Evolutionary conservation across 2,113 vertebrate genomes (phyloP), one percentile per base, ranked within the genome.

Genomic region (Chelonoidis abingdonii): DNA sequence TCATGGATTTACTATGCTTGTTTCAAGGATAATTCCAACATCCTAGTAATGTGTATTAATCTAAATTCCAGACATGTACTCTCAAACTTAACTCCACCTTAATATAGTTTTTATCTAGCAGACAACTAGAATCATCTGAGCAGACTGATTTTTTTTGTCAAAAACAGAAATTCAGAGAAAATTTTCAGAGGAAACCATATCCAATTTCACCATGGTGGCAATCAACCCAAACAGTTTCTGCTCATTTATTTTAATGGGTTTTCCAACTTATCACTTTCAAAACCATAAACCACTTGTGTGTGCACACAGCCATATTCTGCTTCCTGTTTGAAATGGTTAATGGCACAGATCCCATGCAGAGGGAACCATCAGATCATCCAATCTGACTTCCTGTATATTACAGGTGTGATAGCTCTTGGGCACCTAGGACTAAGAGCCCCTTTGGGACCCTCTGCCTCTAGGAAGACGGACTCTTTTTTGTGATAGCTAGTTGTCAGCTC

Each of bases 81-180:
- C 38, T 89, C 93, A 97, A 80, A 72, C 16, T 92, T 84, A 92
- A n/a, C 78, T 91, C 38, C 79, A 91, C 93, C 92, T 95, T 50
- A 88, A 92, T 80, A 81, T 86, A 92, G 75, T 6, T 89, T 89
- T 88, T 72, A 95, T 86, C 81, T 88, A 90, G 78, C 24, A 89
- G 80, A 52, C 89, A 92, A 85, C 95, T 62, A 89, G 59, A 94
- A 96, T 95, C 78, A 93, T 85, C 56, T 56, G 87, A 95, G 88
- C 84, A 88, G 54, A 84, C 47, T 52, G 21, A 65, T 65, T 78
- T 86, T 52, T 89, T 93, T 49, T 89, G 94, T 83, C 87, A 94
- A 93, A 95, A 96, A 93, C 24, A 92, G 78, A 95, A 96, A 89
- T 92, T 85, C 86, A 93, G 2, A 2, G 80, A 96, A 95, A 96